Base-by-base conservation (phyloP, 2,888 invertebrate species). In the Ischnura elegans region DNA sequence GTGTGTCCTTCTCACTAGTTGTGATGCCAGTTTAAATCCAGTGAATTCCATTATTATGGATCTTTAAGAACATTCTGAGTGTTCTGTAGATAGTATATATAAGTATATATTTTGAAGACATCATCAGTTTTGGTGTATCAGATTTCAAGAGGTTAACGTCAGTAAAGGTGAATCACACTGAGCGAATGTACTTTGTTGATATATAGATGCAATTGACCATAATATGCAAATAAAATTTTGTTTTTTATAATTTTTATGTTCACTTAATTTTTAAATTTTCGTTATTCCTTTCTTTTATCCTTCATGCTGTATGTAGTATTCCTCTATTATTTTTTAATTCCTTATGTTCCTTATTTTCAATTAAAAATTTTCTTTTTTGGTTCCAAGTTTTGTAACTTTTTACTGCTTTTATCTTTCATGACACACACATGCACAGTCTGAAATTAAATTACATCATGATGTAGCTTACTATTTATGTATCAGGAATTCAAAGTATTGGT, bases 331-430 rank as follows among this genome's bases (percentile, higher is more conserved):
- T n/a, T n/a, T 95, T 94, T 94, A 94, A 51, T 19, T 51, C 16
- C 2, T 19, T 47, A 19, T 94, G 93, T 94, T 94, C 94, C 94
- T 95, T 95, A 95, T 95, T 95, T 95, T 95, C 95, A 95, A 95
- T 95, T 29, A 76, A 76, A 36, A 36, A 10, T 36, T 76, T 36
- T 76, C 13, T 36, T 36, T 76, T 76, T 76, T 51, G n/a, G 25
- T 2, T 66, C 36, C 36, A 6, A 76, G 76, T 25, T 61, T 1
- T 1, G 2, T 51, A 51, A 61, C 0, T 61, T 61, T 61, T 61
- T 61, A n/a, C n/a, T 61, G 61, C 47, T 51, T 3, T 19, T 51
- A 51, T 51, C 8, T 51, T 51, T 8, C 51, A 51, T 51, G 19
- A 51, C 51, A 51, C 51, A 5, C 6, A 51, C 51, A 6, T 8